Evolutionary conservation across 2,797 vertebrate genomes (phyloP).

Genomic region (Chromobotia macracanthus): DNA sequence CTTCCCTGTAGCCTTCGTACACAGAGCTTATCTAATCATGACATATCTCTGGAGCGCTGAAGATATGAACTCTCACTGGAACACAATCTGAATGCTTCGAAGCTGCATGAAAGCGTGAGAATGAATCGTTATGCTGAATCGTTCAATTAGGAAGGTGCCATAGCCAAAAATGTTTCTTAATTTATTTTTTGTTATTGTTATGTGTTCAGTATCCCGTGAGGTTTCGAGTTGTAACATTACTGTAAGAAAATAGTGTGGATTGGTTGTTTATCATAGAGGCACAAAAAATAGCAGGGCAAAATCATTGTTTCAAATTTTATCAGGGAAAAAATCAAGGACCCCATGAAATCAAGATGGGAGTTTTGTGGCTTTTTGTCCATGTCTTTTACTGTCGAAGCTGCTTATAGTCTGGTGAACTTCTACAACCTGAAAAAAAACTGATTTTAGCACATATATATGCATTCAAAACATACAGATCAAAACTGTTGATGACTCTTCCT

Average conservation of each 20-base stretch:
- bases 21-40: conserved; percentile 48
- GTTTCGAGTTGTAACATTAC: conserved; percentile 18
- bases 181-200: conserved; percentile 25
- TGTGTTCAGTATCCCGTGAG: conserved; percentile 7
- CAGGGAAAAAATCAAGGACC: neutral
- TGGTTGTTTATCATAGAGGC: conserved; percentile 18
- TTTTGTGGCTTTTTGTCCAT: neutral
- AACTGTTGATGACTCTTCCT: neutral
- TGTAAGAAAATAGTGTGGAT: neutral
- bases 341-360: conserved; percentile 1
- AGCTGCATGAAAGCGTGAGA: conserved; percentile 18
- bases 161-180: neutral
- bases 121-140: conserved; percentile 26
- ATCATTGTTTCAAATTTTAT: neutral
- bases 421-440: neutral
- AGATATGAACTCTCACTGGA: conserved; percentile 30
- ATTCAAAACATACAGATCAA: too few relatives aligned
- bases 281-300: neutral
- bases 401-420: neutral
- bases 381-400: neutral
- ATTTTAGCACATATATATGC: neutral
- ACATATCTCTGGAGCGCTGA: conserved; percentile 38
- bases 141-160: conserved; percentile 10
- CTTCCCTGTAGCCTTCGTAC: conserved; percentile 44
- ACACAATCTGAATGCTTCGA: conserved; percentile 33